Conservation (phyloP, 1,140 invertebrate genomes). For the Tetragnatha versicolor region DNA sequence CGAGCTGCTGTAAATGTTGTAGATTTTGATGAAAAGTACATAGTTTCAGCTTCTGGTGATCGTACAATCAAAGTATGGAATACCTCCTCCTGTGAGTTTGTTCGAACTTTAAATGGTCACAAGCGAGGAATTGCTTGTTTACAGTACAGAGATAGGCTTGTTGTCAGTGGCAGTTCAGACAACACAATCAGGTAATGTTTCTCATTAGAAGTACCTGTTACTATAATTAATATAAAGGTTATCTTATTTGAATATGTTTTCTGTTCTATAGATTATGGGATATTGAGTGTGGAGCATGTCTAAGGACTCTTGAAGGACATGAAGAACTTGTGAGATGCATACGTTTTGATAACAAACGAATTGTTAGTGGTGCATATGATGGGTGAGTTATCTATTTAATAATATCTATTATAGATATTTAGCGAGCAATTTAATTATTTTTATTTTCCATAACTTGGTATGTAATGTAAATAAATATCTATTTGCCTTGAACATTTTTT, state of each 20-base stretch:
- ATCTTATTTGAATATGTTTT: neutral
- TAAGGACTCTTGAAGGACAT: constrained; percentile 97
- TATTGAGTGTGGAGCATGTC: constrained; percentile 96
- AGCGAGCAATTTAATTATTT: too few relatives aligned
- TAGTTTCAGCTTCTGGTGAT: constrained; percentile 99
- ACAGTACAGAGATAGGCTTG: constrained; percentile 95
- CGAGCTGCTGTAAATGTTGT: constrained; percentile 99
- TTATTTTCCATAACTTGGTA: too few relatives aligned
- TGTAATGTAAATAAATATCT: too few relatives aligned
- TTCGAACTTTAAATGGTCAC: constrained; percentile 98
- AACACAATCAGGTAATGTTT: constrained; percentile 96
- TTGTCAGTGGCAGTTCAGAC: constrained; percentile 98
- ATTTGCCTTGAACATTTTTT: too few relatives aligned
- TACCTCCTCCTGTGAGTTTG: constrained; percentile 97
- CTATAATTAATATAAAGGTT: too few relatives aligned
- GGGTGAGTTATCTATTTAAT: too few relatives aligned
- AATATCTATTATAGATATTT: too few relatives aligned
- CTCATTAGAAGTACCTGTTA: too few relatives aligned
- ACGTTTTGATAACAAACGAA: constrained; percentile 95
- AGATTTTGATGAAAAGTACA: constrained; percentile 99
- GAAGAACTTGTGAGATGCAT: constrained; percentile 98
- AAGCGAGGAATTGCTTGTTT: constrained; percentile 99
- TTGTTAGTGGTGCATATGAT: constrained; percentile 99
- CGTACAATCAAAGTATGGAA: constrained; percentile 99
- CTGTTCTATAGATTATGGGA: constrained; percentile 85